Base-by-base conservation (phyloP, 2,113 vertebrate genomes). In the Neolamprologus modestus region DNA sequence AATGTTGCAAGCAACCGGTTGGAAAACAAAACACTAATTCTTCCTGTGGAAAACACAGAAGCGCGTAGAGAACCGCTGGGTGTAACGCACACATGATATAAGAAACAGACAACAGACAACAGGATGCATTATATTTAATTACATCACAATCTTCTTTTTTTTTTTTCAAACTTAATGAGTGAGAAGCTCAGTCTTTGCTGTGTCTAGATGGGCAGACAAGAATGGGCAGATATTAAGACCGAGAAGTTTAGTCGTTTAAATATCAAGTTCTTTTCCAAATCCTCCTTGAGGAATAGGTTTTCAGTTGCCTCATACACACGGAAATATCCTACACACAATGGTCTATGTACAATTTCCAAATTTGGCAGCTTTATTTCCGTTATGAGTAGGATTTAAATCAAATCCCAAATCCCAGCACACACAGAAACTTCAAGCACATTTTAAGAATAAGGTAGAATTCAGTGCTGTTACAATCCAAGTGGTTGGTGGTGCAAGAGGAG, bases 21-120 rank as follows among this genome's bases (percentile, higher is more conserved):
- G 90, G 89, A 94, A 95, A 95, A 87, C 63, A 78, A 93, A 93
- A 91, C 59, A 31, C 6, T 12, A 19, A 78, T 63, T 26, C 37
- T 24, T 86, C 83, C 82, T 71, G 37, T 68, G 83, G 83, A 86
- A 83, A 68, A 13, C 8, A 24, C 12, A 31, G 40, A 16, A 63
- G 68, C 26, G 19, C 37, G 4, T 6, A 71, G 84, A 7, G 35
- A 17, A 59, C 9, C 1, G 57, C 7, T 42, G 57, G 84, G 71
- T 81, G 83, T 81, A 76, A 54, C 33, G 16, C 12, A 6, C 12
- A 35, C 13, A 81, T 76, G 81, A 52, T 47, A 24, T 10, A 50
- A 11, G 19, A 71, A 8, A 82, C 7, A 9, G 40, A 17, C 47
- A 80, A n/a, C 37, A 26, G 83, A 83, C 31, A 86, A 82, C 50